Evolutionary conservation across 1,140 invertebrate genomes (phyloP).

Genomic region (Druon quercuslanigerum): DNA sequence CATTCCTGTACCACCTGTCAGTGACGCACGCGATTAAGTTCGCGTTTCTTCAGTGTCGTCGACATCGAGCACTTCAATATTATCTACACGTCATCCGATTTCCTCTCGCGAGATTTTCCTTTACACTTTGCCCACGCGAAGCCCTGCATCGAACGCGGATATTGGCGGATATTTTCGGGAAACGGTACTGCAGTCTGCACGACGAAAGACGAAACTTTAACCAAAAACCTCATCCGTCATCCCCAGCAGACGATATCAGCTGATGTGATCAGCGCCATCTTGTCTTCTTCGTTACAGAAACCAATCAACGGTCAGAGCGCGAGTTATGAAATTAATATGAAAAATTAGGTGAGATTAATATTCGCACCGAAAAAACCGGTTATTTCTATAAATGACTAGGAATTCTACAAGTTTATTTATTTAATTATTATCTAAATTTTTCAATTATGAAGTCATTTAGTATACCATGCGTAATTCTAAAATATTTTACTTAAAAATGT

Average conservation of each 20-base stretch:
- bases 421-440: no score
- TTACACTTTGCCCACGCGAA: not conserved
- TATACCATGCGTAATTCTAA: no score
- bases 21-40: slow-evolving; percentile 49
- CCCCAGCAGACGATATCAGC: slow-evolving; percentile 56
- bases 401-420: no score
- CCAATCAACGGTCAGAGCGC: not conserved
- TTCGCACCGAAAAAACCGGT: no score
- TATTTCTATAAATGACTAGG: no score
- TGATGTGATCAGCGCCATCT: slow-evolving; percentile 59
- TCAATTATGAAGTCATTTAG: no score
- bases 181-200: not conserved
- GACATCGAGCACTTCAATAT: slow-evolving; percentile 38
- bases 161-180: slow-evolving; percentile 29
- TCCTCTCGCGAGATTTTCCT: not conserved
- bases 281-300: not conserved
- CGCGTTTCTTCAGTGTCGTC: slow-evolving; percentile 35
- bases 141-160: slow-evolving; percentile 1
- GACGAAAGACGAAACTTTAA: slow-evolving; percentile 34
- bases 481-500: no score
- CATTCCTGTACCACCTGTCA: slow-evolving; percentile 62
- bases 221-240: slow-evolving; percentile 52
- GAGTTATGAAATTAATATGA: not conserved
- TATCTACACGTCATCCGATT: slow-evolving; percentile 49
- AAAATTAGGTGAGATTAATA: no score